A percentile compares a stretch with the other conserved stretches of the same genome.
Evolutionary conservation across 2,113 vertebrate species (phyloP).

Genomic region (Picathartes gymnocephalus): DNA sequence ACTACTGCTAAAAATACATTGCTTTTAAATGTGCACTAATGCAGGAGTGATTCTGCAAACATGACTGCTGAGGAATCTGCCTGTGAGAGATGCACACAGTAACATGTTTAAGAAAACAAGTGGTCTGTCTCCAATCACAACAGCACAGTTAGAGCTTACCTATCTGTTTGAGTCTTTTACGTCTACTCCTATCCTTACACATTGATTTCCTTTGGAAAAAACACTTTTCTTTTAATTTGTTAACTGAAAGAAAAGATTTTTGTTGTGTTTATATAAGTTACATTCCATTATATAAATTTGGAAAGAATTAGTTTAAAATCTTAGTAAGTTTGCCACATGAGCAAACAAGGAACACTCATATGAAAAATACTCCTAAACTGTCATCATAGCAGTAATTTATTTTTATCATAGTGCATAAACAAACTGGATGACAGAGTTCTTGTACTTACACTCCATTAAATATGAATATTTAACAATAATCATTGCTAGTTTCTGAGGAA

Average conservation of each 20-base stretch:
- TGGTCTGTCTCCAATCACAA: not conserved
- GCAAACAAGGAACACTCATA: not conserved
- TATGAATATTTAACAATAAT: not conserved
- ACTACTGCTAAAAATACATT: not conserved
- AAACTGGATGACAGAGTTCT: not conserved
- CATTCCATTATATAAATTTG: not conserved
- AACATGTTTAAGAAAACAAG: not conserved
- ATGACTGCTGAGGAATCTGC: not conserved
- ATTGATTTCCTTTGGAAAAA: not conserved
- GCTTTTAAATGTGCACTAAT: not conserved
- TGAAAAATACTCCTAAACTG: not conserved
- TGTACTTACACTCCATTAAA: not conserved
- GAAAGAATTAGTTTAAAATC: not conserved
- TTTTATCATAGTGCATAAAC: not conserved
- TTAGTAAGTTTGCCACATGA: not conserved
- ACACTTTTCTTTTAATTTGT: not conserved
- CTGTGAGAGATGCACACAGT: not conserved
- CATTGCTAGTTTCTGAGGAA: not conserved
- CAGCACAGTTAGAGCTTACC: not conserved
- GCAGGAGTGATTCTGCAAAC: not conserved
- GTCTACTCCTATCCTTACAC: conserved; percentile 1
- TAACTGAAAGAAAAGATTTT: conserved; percentile 21
- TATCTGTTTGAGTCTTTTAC: not conserved
- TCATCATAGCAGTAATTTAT: not conserved
- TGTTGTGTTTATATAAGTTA: not conserved